Evolutionary conservation across 1,140 invertebrate species (phyloP).

Genomic region (Melipona quadrifasciata): DNA sequence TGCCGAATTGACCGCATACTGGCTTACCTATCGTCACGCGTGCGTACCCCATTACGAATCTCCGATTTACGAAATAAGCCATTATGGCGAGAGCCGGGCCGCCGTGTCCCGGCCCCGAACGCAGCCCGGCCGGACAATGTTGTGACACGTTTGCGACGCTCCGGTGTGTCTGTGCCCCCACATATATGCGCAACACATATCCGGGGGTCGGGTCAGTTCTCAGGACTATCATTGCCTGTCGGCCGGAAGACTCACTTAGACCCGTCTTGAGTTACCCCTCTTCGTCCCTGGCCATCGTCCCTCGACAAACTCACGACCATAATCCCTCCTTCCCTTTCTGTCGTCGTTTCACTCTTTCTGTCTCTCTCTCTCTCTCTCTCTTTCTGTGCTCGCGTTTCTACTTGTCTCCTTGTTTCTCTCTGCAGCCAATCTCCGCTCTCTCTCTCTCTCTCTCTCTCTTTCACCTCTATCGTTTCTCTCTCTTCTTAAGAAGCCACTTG

Average conservation of each 20-base stretch:
- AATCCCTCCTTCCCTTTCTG: conserved; percentile 62
- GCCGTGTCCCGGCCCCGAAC: conserved; percentile 38
- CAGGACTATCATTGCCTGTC: conserved; percentile 82
- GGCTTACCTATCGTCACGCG: conserved; percentile 42
- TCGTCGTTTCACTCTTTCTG: conserved; percentile 43
- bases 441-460: conserved; percentile 31
- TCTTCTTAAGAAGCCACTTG: conserved; percentile 51
- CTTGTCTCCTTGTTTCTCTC: background rate
- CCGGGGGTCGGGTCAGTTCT: conserved; percentile 81
- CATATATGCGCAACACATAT: conserved; percentile 78
- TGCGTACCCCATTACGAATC: conserved; percentile 53
- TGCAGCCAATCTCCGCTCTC: conserved; percentile 37
- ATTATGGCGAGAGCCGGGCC: conserved; percentile 32
- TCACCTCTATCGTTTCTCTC: conserved; percentile 51
- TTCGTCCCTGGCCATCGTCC: conserved; percentile 65
- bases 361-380: conserved; percentile 56
- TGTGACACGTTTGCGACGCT: conserved; percentile 63
- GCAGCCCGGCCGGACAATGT: conserved; percentile 48
- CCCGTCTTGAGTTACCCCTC: conserved; percentile 82
- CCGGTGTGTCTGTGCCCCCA: conserved; percentile 68
- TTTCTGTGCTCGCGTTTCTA: conserved; percentile 33
- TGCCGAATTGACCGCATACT: conserved; percentile 43
- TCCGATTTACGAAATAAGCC: conserved; percentile 68
- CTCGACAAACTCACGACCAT: conserved; percentile 65
- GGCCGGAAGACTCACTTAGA: conserved; percentile 82